Percentiles rank a stretch among this genome's conserved stretches.
These are phyloP conservation scores for Guaruba guarouba DNA, from an alignment of 2,113 vertebrate genomes.

Conservation along the genomic window DNA sequence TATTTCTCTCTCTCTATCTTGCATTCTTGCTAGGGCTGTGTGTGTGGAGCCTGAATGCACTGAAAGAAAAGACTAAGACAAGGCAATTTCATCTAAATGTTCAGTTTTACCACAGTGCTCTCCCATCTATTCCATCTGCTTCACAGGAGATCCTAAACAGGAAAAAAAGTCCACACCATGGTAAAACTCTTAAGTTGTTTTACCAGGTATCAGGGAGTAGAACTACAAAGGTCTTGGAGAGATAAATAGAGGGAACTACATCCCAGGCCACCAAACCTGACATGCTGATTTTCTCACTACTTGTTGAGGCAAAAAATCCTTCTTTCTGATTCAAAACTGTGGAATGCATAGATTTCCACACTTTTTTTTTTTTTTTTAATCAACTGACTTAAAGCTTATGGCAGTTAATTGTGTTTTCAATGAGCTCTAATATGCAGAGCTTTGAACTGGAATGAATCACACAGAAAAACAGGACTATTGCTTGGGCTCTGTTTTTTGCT, in stretches of 20 bases:
- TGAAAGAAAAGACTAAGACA: not conserved
- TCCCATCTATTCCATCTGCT: not conserved
- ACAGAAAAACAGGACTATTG: not conserved
- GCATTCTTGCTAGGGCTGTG: not conserved
- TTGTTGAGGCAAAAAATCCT: not conserved
- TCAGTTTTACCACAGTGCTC: not conserved
- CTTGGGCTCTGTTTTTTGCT: not conserved
- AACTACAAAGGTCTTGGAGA: not conserved
- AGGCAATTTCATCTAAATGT: not conserved
- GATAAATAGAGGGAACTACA: not conserved
- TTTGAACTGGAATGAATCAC: not conserved
- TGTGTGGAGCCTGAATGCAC: fast-evolving
- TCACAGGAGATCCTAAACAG: not conserved
- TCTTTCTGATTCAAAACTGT: not conserved
- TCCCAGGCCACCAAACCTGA: not conserved
- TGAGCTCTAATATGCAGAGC: not conserved
- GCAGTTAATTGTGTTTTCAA: not conserved
- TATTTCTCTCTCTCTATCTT: not conserved
- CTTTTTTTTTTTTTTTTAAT: not conserved
- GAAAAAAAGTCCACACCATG: not conserved
- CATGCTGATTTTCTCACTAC: not conserved
- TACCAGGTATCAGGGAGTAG: not conserved
- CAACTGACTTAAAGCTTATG: not conserved
- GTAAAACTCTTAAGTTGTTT: not conserved
- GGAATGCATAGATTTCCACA: not conserved